Conservation (phyloP, 2,113 vertebrate genomes). For the Larimichthys polyactis region DNA sequence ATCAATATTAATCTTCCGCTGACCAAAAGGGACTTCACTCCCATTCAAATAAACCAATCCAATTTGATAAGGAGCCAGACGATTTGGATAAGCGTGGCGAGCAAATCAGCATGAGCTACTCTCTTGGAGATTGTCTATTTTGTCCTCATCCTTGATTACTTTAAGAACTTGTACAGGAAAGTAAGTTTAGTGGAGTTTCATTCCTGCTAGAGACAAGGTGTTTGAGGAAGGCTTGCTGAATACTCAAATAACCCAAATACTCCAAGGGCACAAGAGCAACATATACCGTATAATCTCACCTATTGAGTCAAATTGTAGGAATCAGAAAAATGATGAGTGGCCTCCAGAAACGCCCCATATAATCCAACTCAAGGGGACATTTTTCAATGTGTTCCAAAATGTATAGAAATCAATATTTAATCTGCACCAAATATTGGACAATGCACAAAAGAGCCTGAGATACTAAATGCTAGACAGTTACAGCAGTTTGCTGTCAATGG, state of each 20-base stretch:
- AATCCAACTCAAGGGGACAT: conserved; percentile 72
- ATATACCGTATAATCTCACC: conserved; percentile 53
- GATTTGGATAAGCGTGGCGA: conserved; percentile 71
- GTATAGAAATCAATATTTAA: conserved; percentile 86
- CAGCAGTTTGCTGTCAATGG: conserved; percentile 55
- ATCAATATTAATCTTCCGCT: conserved; percentile 78
- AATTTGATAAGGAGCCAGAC: conserved; percentile 76
- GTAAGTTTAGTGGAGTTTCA: conserved; percentile 54
- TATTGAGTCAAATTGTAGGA: conserved; percentile 59
- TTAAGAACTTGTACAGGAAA: conserved; percentile 49
- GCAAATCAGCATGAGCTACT: conserved; percentile 67
- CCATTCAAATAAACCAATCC: conserved; percentile 78
- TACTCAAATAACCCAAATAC: conserved; percentile 37
- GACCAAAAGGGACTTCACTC: conserved; percentile 72
- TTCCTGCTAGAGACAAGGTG: conserved; percentile 14
- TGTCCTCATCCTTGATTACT: conserved; percentile 69
- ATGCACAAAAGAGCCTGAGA: conserved; percentile 73
- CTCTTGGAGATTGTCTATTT: conserved; percentile 65
- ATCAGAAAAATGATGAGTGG: conserved; percentile 75
- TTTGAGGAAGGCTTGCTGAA: conserved; percentile 38
- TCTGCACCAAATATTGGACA: conserved; percentile 81
- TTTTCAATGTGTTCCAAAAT: conserved; percentile 80
- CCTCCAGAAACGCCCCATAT: conserved; percentile 66
- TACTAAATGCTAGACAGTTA: conserved; percentile 66
- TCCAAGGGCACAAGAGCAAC: conserved; percentile 22